Percentiles rank a stretch among this genome's conserved stretches.
Conservation (phyloP, 1,140 invertebrate genomes). For the Halesus radiatus region DNA sequence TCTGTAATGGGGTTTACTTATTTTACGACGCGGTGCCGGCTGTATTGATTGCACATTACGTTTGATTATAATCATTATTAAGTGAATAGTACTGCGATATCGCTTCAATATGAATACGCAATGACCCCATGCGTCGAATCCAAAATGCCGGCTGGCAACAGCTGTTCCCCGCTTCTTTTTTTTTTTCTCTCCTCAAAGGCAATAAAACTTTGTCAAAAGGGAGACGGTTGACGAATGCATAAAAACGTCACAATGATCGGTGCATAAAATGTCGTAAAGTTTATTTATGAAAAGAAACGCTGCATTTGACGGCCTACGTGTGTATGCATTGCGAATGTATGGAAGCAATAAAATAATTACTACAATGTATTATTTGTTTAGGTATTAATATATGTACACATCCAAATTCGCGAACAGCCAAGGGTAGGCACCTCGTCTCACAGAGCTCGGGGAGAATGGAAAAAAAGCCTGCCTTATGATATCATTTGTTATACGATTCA, state of each 20-base stretch:
- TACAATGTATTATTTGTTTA: slow-evolving; percentile 36
- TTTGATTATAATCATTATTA: neutral
- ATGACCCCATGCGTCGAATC: slow-evolving; percentile 35
- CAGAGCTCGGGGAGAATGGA: neutral
- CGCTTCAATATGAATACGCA: slow-evolving; percentile 2
- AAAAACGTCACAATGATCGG: slow-evolving; percentile 49
- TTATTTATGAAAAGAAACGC: slow-evolving; percentile 47
- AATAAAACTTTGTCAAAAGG: slow-evolving; percentile 50
- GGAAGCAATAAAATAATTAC: slow-evolving; percentile 12
- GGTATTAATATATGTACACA: slow-evolving; percentile 13
- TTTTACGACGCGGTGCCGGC: no score
- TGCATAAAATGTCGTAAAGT: slow-evolving; percentile 47
- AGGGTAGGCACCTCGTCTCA: neutral
- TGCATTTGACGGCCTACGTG: slow-evolving; percentile 10
- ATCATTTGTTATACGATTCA: slow-evolving; percentile 28
- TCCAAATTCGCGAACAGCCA: neutral
- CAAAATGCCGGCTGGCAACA: slow-evolving; percentile 26
- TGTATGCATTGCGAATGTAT: slow-evolving; percentile 22
- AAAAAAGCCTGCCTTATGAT: neutral
- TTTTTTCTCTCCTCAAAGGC: slow-evolving; percentile 31
- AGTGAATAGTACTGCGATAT: neutral
- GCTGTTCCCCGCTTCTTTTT: slow-evolving; percentile 37
- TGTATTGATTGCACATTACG: no score
- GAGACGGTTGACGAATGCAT: slow-evolving; percentile 49
- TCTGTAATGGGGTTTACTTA: no score